Evolutionary conservation across 1,140 invertebrate genomes (phyloP), one percentile per base, ranked within the genome.

Genomic region (Apis mellifera): DNA sequence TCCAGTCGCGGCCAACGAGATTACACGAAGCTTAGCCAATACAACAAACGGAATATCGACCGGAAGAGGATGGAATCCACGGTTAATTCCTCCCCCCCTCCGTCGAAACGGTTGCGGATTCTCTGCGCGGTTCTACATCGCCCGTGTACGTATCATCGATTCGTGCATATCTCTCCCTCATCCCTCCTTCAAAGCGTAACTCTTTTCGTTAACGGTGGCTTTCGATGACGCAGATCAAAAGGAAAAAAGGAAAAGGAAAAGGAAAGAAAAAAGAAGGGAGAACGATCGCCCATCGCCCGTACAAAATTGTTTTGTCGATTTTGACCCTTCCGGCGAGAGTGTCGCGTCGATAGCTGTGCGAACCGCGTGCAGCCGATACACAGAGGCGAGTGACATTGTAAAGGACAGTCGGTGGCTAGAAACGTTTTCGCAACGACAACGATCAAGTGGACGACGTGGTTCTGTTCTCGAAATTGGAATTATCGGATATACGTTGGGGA

Each of bases 301-400:
- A 84, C 86, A 78, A 89, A 89, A 89, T 89, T 89, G 86, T 89
- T 89, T 88, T 89, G 87, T 89, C 87, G 86, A 89, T 89, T 88
- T 80, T 68, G 71, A 88, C 74, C 84, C 81, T 83, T 86, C 65
- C 68, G 64, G 74, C 78, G 86, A 84, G 87, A 89, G 86, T 88
- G 87, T 89, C 78, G 86, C 84, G 84, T 85, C 86, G 87, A 88
- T 88, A 87, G 77, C 76, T 70, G 54, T 65, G 52, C 32, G 83
- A 70, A 65, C 82, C 78, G 78, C 72, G 62, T 54, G 81, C 52
- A 60, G 64, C 54, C 76, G 70, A 66, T 74, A 84, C 82, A 66
- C 82, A 66, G 75, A 57, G 26, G 70, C 42, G 73, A 81, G 83
- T 87, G 86, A 88, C 86, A 85, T 83, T 32, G 32, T 62, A 78